phyloP scores from a whole-genome alignment of 2,797 vertebrate species.

The Ambastaia sidthimunki region DNA sequence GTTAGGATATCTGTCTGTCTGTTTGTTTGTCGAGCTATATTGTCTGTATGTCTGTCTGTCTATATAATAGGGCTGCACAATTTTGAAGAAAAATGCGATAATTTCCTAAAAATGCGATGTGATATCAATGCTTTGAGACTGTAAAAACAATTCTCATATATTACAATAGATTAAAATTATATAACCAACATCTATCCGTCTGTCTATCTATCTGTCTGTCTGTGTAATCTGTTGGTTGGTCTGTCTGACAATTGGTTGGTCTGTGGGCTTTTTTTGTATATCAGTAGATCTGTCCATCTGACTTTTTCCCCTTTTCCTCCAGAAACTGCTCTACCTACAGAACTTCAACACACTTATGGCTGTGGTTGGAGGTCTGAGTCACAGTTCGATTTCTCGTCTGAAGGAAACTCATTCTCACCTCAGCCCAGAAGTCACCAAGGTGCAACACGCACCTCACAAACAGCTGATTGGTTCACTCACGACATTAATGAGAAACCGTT shows the following conservation, averaged over 20 bases:
- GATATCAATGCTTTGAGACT: too few species aligned
- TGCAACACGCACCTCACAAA: conserved; percentile 56
- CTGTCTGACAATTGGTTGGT: background rate
- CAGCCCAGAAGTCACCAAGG: conserved; percentile 91
- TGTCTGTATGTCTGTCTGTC: too few species aligned
- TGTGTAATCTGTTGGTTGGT: background rate
- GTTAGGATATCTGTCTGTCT: too few species aligned
- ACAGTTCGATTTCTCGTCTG: conserved; percentile 94
- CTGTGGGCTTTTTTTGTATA: too few species aligned
- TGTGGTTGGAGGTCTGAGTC: conserved; percentile 93
- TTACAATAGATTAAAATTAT: too few species aligned
- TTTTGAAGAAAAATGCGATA: too few species aligned
- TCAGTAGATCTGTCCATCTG: background rate
- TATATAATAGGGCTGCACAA: too few species aligned
- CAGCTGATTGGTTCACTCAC: conserved; percentile 10
- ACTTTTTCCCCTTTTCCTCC: conserved; percentile 59
- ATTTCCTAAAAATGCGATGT: too few species aligned
- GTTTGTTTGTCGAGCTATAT: too few species aligned
- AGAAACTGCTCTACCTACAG: conserved; percentile 94
- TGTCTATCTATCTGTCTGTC: background rate
- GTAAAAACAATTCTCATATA: too few species aligned
- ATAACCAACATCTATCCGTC: too few species aligned
- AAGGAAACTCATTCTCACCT: conserved; percentile 94
- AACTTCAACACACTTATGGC: conserved; percentile 99
- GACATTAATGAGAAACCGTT: background rate